These are phyloP conservation scores for Epizoanthus stellaris DNA, from an alignment of 92 coral and sea anemone genomes.

Conservation along the genomic window DNA sequence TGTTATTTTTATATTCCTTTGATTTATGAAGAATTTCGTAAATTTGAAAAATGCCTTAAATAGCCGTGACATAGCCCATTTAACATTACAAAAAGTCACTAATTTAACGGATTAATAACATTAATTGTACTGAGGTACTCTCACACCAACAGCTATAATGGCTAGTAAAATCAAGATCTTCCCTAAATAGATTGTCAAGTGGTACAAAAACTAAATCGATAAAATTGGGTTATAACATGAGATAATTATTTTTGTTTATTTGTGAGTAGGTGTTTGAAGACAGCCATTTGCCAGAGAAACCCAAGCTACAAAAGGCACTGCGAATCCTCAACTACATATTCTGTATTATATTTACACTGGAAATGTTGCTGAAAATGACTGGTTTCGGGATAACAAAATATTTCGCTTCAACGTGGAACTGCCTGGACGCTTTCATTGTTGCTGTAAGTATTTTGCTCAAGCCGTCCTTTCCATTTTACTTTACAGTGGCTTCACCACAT, in stretches of 20 bases:
- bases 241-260: background rate
- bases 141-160: too few species aligned
- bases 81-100: too few species aligned
- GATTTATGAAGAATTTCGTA: too few species aligned
- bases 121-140: too few species aligned
- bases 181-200: background rate
- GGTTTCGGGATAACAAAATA: slow-evolving; percentile 15
- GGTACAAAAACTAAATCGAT: background rate
- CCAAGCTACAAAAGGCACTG: background rate
- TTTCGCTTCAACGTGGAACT: slow-evolving; percentile 12
- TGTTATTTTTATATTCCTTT: too few species aligned
- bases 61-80: too few species aligned
- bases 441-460: background rate
- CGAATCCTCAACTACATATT: background rate
- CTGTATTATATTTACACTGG: background rate
- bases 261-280: slow-evolving; percentile 1
- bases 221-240: too few species aligned
- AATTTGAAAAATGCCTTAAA: too few species aligned
- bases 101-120: too few species aligned
- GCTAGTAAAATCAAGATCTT: too few species aligned
- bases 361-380: slow-evolving; percentile 14
- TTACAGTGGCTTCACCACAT: too few species aligned
- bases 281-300: slow-evolving; percentile 8
- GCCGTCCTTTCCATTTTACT: too few species aligned
- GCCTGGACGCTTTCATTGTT: slow-evolving; percentile 11